These are phyloP conservation scores for Nannoperca australis DNA, from an alignment of 2,797 vertebrate genomes.

Conservation along the genomic window DNA sequence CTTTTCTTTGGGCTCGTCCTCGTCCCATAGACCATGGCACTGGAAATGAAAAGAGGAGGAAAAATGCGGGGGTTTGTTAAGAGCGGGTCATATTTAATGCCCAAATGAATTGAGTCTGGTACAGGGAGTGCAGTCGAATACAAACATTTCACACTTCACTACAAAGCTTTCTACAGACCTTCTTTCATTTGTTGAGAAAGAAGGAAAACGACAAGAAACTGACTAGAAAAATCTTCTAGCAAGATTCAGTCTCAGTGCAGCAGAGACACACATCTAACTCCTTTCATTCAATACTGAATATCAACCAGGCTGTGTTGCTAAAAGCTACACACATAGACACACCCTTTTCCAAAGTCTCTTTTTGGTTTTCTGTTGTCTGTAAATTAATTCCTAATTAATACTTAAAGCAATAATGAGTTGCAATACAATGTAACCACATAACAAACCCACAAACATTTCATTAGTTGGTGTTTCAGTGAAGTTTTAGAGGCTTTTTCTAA, in stretches of 20 bases:
- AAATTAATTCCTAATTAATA: background rate
- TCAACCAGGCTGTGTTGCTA: background rate
- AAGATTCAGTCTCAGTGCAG: background rate
- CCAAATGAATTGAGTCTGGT: background rate
- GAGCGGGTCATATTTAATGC: background rate
- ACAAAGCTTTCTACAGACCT: background rate
- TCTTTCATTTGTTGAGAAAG: slow-evolving; percentile 8
- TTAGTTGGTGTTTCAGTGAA: background rate
- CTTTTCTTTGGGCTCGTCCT: slow-evolving; percentile 87
- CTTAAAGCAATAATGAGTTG: background rate
- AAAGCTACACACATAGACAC: background rate
- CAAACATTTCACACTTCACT: background rate
- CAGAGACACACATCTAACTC: background rate
- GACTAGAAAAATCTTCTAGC: background rate
- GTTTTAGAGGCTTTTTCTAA: too few relatives aligned
- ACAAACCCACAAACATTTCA: background rate
- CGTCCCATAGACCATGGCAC: slow-evolving; percentile 98
- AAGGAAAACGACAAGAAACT: slow-evolving; percentile 1
- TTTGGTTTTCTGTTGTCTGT: background rate
- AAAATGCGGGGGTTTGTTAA: background rate
- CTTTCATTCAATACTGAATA: background rate
- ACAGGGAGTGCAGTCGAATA: background rate
- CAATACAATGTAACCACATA: background rate
- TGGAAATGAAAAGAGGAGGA: slow-evolving; percentile 53
- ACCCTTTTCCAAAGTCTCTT: background rate